Evolutionary conservation across 2,888 invertebrate genomes (phyloP).

Genomic region (Mesoligia furuncula): DNA sequence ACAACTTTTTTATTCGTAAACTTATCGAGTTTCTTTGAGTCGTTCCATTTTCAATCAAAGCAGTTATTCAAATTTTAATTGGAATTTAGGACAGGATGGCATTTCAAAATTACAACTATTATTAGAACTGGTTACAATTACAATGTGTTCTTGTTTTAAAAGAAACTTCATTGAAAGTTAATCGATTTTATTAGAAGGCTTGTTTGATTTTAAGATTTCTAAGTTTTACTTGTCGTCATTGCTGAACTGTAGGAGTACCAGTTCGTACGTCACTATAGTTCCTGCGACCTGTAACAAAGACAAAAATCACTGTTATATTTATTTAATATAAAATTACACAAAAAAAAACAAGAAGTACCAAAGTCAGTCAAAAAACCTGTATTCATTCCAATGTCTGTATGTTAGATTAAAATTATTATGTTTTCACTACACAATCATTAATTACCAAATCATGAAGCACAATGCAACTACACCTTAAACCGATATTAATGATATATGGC

Average conservation of each 20-base stretch:
- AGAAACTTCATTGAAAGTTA: constrained; percentile 4
- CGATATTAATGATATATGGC: not conserved
- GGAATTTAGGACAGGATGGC: constrained; percentile 1
- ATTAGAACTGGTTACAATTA: not conserved
- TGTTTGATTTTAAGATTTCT: not conserved
- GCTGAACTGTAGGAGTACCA: constrained; percentile 80
- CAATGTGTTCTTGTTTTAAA: constrained; percentile 15
- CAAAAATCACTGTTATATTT: not conserved
- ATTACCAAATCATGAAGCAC: too few species aligned
- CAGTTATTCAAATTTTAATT: constrained; percentile 37
- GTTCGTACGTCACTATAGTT: constrained; percentile 81
- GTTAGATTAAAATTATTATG: not conserved
- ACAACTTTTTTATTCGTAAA: constrained; percentile 18
- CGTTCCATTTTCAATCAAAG: constrained; percentile 26
- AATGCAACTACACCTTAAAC: too few species aligned
- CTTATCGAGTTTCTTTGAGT: constrained; percentile 32
- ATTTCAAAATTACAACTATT: constrained; percentile 26
- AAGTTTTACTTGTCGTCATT: constrained; percentile 43
- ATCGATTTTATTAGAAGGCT: not conserved
- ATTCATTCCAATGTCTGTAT: not conserved
- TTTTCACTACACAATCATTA: not conserved
- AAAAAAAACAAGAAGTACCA: not conserved
- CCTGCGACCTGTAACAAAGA: constrained; percentile 76
- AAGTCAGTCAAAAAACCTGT: not conserved
- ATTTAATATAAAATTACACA: too few species aligned